Evolutionary conservation across 2,888 invertebrate species (phyloP).

Genomic region (Meta bourneti): DNA sequence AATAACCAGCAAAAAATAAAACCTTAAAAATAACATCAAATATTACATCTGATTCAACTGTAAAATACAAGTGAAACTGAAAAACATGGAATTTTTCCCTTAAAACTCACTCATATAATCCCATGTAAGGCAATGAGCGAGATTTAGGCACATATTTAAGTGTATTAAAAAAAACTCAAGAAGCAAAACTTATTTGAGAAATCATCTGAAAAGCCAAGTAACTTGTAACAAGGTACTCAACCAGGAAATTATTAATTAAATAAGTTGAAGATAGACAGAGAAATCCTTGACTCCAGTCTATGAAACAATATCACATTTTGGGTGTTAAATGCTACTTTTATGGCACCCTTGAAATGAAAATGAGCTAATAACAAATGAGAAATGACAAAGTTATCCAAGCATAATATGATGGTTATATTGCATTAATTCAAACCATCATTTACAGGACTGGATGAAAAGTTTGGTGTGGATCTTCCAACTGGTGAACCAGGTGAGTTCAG

Average conservation of each 20-base stretch:
- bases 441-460: slow-evolving; percentile 54
- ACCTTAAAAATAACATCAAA: not conserved
- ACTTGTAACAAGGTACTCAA: not conserved
- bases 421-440: slow-evolving; percentile 24
- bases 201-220: not conserved
- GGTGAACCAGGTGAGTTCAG: slow-evolving; percentile 76
- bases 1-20: not conserved
- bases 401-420: not conserved
- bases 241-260: not conserved
- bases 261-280: not conserved
- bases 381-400: slow-evolving; percentile 13
- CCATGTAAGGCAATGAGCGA: not conserved
- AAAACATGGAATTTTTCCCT: not conserved
- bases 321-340: slow-evolving; percentile 60
- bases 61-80: not conserved
- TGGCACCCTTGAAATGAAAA: slow-evolving; percentile 64
- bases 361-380: slow-evolving; percentile 47
- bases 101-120: not conserved
- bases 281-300: not conserved
- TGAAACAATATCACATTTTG: slow-evolving; percentile 60
- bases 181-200: not conserved
- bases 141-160: not conserved
- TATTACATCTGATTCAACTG: not conserved
- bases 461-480: slow-evolving; percentile 53
- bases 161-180: not conserved